A percentile compares a stretch with the other conserved stretches of the same genome.
These are phyloP conservation scores for Sesamia nonagrioides DNA, from an alignment of 1,140 invertebrate genomes.

Conservation along the genomic window DNA sequence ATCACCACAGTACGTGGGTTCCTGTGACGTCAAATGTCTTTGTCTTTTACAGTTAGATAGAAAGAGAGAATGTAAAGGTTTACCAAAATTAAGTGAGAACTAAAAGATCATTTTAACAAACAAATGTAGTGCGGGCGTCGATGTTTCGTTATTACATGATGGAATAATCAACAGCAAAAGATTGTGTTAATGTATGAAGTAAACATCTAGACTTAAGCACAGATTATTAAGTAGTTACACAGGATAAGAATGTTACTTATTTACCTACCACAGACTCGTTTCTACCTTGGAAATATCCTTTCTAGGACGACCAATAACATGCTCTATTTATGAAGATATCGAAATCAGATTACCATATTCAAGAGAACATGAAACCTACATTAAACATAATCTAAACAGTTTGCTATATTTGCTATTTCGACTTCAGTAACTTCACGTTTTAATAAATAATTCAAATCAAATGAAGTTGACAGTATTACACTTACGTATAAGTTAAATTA, in stretches of 20 bases:
- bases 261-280: constrained; percentile 41
- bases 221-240: constrained; percentile 44
- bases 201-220: constrained; percentile 43
- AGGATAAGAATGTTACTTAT: constrained; percentile 35
- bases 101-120: constrained; percentile 69
- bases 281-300: constrained; percentile 9
- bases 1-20: constrained; percentile 62
- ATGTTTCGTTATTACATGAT: constrained; percentile 64
- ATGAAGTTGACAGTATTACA: constrained; percentile 1
- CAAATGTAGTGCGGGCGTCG: constrained; percentile 61
- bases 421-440: neutral
- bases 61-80: constrained; percentile 43
- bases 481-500: constrained; percentile 2
- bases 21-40: constrained; percentile 49
- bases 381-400: neutral
- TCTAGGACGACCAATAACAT: neutral
- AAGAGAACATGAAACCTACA: constrained; percentile 17
- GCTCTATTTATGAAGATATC: constrained; percentile 8
- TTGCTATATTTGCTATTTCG: neutral
- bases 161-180: constrained; percentile 60
- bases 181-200: constrained; percentile 59
- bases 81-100: constrained; percentile 62
- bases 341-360: constrained; percentile 11
- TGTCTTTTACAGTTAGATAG: constrained; percentile 20
- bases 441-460: constrained; percentile 6